phyloP scores from a whole-genome alignment of 2,888 invertebrate species.

The Drosophila lacicola region DNA sequence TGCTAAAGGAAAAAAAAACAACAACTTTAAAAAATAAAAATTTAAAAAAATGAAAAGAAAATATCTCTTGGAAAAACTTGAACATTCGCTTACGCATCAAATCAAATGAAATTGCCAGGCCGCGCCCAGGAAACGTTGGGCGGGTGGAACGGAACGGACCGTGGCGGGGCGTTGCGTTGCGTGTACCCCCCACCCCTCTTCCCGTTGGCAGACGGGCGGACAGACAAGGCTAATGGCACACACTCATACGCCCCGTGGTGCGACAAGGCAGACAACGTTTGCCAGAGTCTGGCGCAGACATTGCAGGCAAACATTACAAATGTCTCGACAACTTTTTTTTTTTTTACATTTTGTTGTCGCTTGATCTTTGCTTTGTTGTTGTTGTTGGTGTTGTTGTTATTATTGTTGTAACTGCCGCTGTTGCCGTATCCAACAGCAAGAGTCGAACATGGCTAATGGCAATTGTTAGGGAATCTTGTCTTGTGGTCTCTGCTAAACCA shows the following conservation, averaged over 20 bases:
- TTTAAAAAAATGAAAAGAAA: conserved; percentile 5
- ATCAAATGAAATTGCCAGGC: conserved; percentile 50
- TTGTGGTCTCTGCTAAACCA: conserved; percentile 45
- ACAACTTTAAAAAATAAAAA: conserved; percentile 8
- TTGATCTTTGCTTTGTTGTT: conserved; percentile 35
- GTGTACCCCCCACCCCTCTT: neutral
- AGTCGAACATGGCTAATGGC: conserved; percentile 62
- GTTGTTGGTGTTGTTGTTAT: conserved; percentile 22
- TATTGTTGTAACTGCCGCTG: conserved; percentile 35
- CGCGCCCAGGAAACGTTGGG: conserved; percentile 42
- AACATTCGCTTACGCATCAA: conserved; percentile 54
- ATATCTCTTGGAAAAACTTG: conserved; percentile 27
- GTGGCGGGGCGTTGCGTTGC: conserved; percentile 9
- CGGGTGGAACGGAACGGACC: neutral
- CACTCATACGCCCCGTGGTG: conserved; percentile 67
- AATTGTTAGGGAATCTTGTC: conserved; percentile 72
- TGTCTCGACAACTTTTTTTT: conserved; percentile 52
- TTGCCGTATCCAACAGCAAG: conserved; percentile 54
- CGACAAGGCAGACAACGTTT: conserved; percentile 49
- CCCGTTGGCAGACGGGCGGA: conserved; percentile 2
- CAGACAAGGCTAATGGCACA: conserved; percentile 53
- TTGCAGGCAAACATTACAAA: conserved; percentile 49
- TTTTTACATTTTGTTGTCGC: conserved; percentile 25
- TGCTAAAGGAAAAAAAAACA: neutral
- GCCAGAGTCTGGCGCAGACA: conserved; percentile 46